Conservation (phyloP, 2,888 invertebrate genomes). For the Campoletis raptor region DNA sequence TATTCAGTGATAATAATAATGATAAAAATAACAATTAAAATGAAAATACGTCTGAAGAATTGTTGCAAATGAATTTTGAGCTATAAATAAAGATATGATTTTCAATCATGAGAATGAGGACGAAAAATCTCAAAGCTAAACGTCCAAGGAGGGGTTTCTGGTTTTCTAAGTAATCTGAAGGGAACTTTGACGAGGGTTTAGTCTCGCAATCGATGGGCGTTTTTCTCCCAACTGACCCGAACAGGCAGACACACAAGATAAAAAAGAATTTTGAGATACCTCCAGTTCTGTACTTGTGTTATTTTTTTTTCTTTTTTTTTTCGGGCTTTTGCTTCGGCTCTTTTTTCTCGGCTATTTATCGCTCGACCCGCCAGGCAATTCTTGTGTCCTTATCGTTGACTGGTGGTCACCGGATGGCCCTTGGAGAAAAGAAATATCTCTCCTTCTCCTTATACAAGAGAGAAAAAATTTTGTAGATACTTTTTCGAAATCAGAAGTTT, state of each 20-base stretch:
- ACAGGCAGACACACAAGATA: conserved; percentile 41
- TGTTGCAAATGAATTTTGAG: not conserved
- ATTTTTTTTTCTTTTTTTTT: not conserved
- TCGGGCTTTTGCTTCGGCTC: conserved; percentile 20
- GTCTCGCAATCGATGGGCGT: conserved; percentile 66
- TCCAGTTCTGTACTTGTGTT: conserved; percentile 29
- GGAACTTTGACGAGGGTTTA: conserved; percentile 68
- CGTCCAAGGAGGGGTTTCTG: conserved; percentile 42
- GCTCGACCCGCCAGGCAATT: not conserved
- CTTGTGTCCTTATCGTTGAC: conserved; percentile 13
- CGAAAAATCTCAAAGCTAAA: conserved; percentile 51
- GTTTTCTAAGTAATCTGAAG: conserved; percentile 13
- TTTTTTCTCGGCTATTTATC: conserved; percentile 13
- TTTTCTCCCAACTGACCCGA: conserved; percentile 48
- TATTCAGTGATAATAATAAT: too few species aligned
- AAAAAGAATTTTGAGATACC: conserved; percentile 39
- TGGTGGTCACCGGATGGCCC: not conserved
- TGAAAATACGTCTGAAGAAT: not conserved
- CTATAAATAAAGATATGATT: not conserved
- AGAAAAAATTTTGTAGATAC: not conserved
- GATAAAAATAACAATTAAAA: not conserved
- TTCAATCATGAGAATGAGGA: not conserved
- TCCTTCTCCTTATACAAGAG: not conserved
- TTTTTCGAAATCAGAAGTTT: not conserved
- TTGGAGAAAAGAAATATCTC: not conserved